Evolutionary conservation across 2,888 invertebrate genomes (phyloP).

Genomic region (Escarpia spicata): DNA sequence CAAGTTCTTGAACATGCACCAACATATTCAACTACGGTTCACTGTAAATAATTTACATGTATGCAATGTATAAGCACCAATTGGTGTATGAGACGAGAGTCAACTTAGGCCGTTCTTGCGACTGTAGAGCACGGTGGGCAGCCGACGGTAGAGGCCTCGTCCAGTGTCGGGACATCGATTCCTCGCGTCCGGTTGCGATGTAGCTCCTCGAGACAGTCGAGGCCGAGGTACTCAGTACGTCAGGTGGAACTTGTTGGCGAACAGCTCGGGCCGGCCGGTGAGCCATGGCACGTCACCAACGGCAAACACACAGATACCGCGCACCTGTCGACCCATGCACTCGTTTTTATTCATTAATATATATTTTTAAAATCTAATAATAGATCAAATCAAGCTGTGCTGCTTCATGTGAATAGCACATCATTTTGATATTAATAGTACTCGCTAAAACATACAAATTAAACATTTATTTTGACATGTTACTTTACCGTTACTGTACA

Average conservation of each 20-base stretch:
- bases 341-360: no score
- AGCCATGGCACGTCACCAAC: slow-evolving; percentile 35
- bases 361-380: no score
- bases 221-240: slow-evolving; percentile 51
- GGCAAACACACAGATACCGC: slow-evolving; percentile 59
- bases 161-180: slow-evolving; percentile 28
- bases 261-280: slow-evolving; percentile 47
- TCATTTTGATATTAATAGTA: no score
- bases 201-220: slow-evolving; percentile 59
- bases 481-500: no score
- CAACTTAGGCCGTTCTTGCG: slow-evolving; percentile 38
- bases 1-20: no score
- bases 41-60: no score
- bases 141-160: slow-evolving; percentile 34
- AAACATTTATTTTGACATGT: no score
- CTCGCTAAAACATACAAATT: no score
- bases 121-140: slow-evolving; percentile 43
- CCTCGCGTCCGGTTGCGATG: slow-evolving; percentile 49
- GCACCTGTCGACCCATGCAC: slow-evolving; percentile 54
- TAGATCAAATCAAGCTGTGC: no score
- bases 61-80: no score
- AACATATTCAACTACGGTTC: no score
- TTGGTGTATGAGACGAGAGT: background rate
- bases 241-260: slow-evolving; percentile 59
- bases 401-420: no score